Conservation (phyloP, 2,888 invertebrate genomes). For the Drosophila recens region DNA sequence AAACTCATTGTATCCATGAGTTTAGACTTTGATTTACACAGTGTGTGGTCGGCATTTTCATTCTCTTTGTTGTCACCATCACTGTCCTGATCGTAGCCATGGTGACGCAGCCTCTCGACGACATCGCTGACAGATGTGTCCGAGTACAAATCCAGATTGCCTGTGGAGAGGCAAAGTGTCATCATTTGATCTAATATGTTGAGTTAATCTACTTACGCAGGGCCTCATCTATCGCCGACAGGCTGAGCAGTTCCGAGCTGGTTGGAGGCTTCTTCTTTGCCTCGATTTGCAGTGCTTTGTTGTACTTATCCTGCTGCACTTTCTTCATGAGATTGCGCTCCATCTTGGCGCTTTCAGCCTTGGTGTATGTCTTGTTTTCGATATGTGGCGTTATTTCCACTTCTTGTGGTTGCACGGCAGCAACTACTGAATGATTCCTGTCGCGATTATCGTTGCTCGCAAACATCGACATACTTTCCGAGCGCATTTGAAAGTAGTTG, state of each 20-base stretch:
- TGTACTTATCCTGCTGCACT: constrained; percentile 70
- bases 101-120: constrained; percentile 67
- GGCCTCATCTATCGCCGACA: constrained; percentile 83
- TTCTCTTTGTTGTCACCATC: constrained; percentile 79
- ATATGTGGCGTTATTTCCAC: constrained; percentile 70
- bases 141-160: constrained; percentile 75
- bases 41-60: constrained; percentile 43
- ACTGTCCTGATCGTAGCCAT: constrained; percentile 30
- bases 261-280: constrained; percentile 46
- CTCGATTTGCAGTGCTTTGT: constrained; percentile 53
- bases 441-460: constrained; percentile 67
- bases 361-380: constrained; percentile 82
- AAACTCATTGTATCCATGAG: constrained; percentile 82
- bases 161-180: constrained; percentile 36
- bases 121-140: constrained; percentile 76
- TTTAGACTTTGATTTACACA: constrained; percentile 50
- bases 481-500: constrained; percentile 81
- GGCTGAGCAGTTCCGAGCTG: constrained; percentile 79
- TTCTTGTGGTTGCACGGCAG: constrained; percentile 60
- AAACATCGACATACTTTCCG: constrained; percentile 81
- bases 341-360: constrained; percentile 64
- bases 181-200: not conserved
- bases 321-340: constrained; percentile 60
- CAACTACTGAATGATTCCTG: constrained; percentile 57
- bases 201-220: constrained; percentile 67